phyloP scores from a whole-genome alignment of 2,888 invertebrate species.

The Lepidochitona cinerea region DNA sequence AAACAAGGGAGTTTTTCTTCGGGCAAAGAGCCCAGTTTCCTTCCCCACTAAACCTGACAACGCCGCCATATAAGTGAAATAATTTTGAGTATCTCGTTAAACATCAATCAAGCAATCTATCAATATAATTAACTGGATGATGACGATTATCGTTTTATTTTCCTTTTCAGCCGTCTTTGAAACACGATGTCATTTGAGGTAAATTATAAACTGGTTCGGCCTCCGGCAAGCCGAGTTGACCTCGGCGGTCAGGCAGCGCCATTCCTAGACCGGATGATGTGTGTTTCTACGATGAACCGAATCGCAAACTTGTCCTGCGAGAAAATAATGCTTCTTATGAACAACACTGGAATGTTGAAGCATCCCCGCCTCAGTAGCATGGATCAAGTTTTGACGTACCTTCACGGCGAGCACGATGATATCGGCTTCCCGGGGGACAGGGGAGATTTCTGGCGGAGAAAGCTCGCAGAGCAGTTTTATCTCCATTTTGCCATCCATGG shows the following conservation, averaged over 20 bases:
- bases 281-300: slow-evolving; percentile 38
- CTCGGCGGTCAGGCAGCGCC: neutral
- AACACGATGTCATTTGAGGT: slow-evolving; percentile 35
- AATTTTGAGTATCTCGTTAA: too few species aligned
- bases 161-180: neutral
- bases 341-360: slow-evolving; percentile 48
- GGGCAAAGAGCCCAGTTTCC: too few species aligned
- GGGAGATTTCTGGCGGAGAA: slow-evolving; percentile 61
- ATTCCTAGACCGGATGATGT: slow-evolving; percentile 33
- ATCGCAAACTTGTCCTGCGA: slow-evolving; percentile 49
- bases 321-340: slow-evolving; percentile 55
- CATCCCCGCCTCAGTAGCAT: slow-evolving; percentile 47
- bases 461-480: slow-evolving; percentile 60
- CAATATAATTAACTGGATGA: too few species aligned
- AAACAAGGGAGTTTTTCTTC: too few species aligned
- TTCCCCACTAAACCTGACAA: too few species aligned
- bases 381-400: slow-evolving; percentile 45
- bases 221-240: slow-evolving; percentile 10
- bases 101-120: too few species aligned
- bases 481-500: slow-evolving; percentile 50
- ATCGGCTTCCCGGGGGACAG: slow-evolving; percentile 52
- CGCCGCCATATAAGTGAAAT: too few species aligned
- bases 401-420: slow-evolving; percentile 57
- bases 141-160: too few species aligned
- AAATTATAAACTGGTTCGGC: slow-evolving; percentile 32